Percentiles rank a stretch among this genome's conserved stretches.
These are phyloP conservation scores for Artibeus lituratus DNA, from an alignment of 2,797 vertebrate species.

Conservation along the genomic window DNA sequence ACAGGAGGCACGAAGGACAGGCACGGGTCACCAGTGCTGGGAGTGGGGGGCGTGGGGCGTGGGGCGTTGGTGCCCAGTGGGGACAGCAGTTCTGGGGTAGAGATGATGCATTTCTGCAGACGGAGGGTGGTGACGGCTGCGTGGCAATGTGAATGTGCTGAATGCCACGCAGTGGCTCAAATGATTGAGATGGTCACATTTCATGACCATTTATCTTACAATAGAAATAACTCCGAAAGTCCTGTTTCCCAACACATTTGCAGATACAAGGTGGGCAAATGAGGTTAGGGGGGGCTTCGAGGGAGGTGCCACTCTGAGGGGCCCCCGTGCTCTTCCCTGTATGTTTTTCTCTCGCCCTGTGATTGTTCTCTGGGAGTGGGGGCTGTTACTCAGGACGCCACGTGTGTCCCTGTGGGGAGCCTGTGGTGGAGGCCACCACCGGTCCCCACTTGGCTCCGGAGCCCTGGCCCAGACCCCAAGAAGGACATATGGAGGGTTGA, in stretches of 20 bases:
- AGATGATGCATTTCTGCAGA: not conserved
- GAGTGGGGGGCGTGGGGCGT: no score
- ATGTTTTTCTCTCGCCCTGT: no score
- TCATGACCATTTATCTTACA: not conserved
- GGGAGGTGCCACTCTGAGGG: not conserved
- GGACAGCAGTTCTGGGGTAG: no score
- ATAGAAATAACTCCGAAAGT: not conserved
- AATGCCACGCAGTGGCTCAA: not conserved
- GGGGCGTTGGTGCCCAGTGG: not conserved
- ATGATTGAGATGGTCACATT: not conserved
- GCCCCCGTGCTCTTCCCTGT: fast-evolving
- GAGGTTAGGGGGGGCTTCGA: fast-evolving
- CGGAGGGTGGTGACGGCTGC: fast-evolving
- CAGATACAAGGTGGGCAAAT: no score
- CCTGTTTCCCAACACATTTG: not conserved
- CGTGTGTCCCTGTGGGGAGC: not conserved
- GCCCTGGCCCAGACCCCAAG: not conserved
- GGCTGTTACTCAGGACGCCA: fast-evolving
- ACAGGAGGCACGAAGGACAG: no score
- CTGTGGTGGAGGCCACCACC: fast-evolving
- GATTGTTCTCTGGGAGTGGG: fast-evolving
- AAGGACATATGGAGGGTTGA: not conserved
- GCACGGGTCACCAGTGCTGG: no score
- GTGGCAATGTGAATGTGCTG: no score
- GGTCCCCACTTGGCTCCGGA: not conserved